These are phyloP conservation scores for Bolinopsis microptera DNA, from an alignment of 37 sponge, comb jelly and placozoan genomes.

Conservation along the genomic window DNA sequence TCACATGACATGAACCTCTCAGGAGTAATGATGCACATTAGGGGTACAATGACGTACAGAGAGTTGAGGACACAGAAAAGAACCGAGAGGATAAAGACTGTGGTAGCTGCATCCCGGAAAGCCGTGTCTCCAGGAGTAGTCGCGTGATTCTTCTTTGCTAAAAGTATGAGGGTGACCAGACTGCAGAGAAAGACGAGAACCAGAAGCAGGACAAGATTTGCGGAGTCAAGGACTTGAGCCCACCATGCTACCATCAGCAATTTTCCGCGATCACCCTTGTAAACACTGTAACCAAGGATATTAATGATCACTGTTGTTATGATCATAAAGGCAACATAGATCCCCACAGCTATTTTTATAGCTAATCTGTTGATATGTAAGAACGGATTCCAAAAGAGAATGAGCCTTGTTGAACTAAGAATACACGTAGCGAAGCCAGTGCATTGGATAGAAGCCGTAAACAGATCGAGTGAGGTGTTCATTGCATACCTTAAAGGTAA, in stretches of 20 bases:
- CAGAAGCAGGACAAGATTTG: neutral
- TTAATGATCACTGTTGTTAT: neutral
- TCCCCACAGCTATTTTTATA: neutral
- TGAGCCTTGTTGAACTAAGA: neutral
- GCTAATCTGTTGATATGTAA: neutral
- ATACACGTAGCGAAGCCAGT: neutral
- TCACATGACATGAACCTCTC: neutral
- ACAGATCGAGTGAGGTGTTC: neutral
- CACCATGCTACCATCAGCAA: neutral
- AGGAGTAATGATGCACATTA: neutral
- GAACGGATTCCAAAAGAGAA: neutral
- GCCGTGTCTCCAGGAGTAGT: neutral
- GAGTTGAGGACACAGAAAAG: neutral
- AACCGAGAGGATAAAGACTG: conserved; percentile 4
- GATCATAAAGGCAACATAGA: neutral
- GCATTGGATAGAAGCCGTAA: conserved; percentile 3
- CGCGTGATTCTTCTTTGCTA: neutral
- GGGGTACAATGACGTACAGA: neutral
- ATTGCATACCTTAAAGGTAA: neutral
- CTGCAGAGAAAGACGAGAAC: neutral
- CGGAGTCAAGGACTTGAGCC: neutral
- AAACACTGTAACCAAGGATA: neutral
- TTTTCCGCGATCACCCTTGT: neutral
- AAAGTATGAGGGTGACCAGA: neutral
- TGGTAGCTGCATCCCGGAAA: conserved; percentile 3